phyloP scores from a whole-genome alignment of 1,140 invertebrate species.

The Sycophaga agraensis region DNA sequence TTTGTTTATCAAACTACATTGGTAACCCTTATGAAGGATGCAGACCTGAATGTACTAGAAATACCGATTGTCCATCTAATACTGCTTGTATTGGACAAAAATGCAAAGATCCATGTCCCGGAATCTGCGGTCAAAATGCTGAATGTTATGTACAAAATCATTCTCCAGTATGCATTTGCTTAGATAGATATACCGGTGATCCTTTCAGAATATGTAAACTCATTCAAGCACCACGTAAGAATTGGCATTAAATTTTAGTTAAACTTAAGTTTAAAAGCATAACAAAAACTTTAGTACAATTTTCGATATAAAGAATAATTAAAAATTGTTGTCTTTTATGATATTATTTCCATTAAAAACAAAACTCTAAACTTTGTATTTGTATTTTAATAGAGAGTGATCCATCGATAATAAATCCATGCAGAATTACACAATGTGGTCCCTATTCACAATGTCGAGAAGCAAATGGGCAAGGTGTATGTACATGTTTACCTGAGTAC shows the following conservation, averaged over 20 bases:
- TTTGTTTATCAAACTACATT: constrained; percentile 55
- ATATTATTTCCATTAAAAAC: too few relatives aligned
- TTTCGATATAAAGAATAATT: constrained; percentile 36
- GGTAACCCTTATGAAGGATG: constrained; percentile 55
- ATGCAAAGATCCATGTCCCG: constrained; percentile 58
- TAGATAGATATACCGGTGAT: constrained; percentile 60
- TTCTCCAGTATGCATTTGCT: constrained; percentile 58
- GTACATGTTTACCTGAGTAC: constrained; percentile 52
- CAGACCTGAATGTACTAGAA: constrained; percentile 56
- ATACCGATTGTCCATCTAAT: constrained; percentile 55
- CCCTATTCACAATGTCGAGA: constrained; percentile 59
- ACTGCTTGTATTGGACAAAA: constrained; percentile 58
- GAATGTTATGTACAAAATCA: constrained; percentile 63
- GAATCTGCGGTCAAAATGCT: constrained; percentile 61
- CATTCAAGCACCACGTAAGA: too few relatives aligned
- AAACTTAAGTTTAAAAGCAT: background rate
- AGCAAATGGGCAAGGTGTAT: constrained; percentile 61
- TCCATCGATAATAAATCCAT: constrained; percentile 57
- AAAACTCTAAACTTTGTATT: too few relatives aligned
- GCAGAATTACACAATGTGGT: constrained; percentile 70
- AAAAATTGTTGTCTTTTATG: constrained; percentile 31
- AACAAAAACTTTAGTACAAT: too few relatives aligned
- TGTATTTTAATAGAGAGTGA: too few relatives aligned
- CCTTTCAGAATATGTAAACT: constrained; percentile 45
- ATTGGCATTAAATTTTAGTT: background rate